Conservation (phyloP, 1,140 invertebrate genomes). For the Augochlora pura region DNA sequence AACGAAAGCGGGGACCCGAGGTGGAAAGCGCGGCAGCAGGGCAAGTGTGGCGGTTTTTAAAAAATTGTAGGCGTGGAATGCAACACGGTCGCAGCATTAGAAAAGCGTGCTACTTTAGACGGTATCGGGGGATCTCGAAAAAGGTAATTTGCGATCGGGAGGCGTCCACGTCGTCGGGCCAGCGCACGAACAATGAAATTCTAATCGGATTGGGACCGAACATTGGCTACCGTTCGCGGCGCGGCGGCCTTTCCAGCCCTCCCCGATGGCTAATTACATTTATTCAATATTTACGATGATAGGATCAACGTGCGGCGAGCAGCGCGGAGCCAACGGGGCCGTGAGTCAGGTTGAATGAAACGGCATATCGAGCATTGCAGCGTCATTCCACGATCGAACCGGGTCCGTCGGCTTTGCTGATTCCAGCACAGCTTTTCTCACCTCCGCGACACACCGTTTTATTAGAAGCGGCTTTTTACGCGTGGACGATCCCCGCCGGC, state of each 20-base stretch:
- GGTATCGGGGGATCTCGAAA: too few relatives aligned
- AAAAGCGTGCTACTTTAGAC: too few relatives aligned
- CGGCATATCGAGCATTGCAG: conserved; percentile 63
- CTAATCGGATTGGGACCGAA: conserved; percentile 31
- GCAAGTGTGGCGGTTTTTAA: too few relatives aligned
- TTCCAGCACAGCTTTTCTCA: conserved; percentile 15
- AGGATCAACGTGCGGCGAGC: conserved; percentile 57
- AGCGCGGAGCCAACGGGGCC: conserved; percentile 41
- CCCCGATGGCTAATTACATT: conserved; percentile 69
- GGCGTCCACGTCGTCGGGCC: too few relatives aligned
- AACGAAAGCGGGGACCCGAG: too few relatives aligned
- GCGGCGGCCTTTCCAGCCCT: conserved; percentile 16
- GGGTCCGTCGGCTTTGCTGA: background rate
- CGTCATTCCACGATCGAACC: conserved; percentile 64
- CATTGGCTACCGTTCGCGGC: conserved; percentile 39
- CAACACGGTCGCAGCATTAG: too few relatives aligned
- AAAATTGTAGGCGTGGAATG: too few relatives aligned
- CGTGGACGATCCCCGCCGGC: background rate
- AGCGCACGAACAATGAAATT: conserved; percentile 13
- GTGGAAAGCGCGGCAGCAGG: too few relatives aligned
- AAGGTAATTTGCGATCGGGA: too few relatives aligned
- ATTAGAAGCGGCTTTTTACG: background rate
- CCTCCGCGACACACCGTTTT: conserved; percentile 15
- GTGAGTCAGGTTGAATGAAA: conserved; percentile 68
- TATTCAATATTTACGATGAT: conserved; percentile 72